phyloP scores from a whole-genome alignment of 1,140 invertebrate species.

The Apolygus lucorum region DNA sequence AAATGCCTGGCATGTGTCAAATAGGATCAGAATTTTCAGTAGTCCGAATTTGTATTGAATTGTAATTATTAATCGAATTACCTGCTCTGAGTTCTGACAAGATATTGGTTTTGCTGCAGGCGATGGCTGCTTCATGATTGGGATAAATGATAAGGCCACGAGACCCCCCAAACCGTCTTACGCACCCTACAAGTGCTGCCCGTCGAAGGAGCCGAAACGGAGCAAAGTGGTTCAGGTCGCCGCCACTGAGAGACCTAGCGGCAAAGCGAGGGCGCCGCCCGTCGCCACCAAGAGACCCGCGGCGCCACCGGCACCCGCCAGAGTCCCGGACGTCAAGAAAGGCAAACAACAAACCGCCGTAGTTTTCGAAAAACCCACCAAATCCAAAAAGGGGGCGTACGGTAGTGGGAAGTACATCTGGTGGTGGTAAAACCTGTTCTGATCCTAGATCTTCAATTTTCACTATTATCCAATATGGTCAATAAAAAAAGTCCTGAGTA shows the following conservation, averaged over 20 bases:
- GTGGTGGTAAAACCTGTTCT: conserved; percentile 53
- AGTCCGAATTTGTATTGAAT: too few species aligned
- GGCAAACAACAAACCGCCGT: conserved; percentile 33
- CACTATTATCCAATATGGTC: too few species aligned
- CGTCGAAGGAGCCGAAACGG: conserved; percentile 61
- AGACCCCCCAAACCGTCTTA: conserved; percentile 62
- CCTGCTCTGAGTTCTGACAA: neutral
- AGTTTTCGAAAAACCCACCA: conserved; percentile 44
- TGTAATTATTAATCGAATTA: neutral
- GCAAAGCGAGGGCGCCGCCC: conserved; percentile 20
- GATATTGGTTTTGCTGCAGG: conserved; percentile 55
- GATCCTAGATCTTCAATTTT: too few species aligned
- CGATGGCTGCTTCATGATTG: conserved; percentile 92
- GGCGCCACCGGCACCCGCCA: conserved; percentile 30
- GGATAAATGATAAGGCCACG: conserved; percentile 73
- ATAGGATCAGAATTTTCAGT: neutral
- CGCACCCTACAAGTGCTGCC: conserved; percentile 84
- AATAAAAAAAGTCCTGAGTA: too few species aligned
- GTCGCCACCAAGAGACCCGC: conserved; percentile 23
- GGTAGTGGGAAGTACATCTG: conserved; percentile 66
- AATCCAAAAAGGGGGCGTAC: conserved; percentile 71
- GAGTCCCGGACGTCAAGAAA: conserved; percentile 40
- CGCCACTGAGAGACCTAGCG: conserved; percentile 34
- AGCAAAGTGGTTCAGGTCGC: conserved; percentile 60
- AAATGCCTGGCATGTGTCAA: neutral